These are phyloP conservation scores for Lagopus leucura DNA, from an alignment of 2,113 vertebrate genomes.

Conservation along the genomic window DNA sequence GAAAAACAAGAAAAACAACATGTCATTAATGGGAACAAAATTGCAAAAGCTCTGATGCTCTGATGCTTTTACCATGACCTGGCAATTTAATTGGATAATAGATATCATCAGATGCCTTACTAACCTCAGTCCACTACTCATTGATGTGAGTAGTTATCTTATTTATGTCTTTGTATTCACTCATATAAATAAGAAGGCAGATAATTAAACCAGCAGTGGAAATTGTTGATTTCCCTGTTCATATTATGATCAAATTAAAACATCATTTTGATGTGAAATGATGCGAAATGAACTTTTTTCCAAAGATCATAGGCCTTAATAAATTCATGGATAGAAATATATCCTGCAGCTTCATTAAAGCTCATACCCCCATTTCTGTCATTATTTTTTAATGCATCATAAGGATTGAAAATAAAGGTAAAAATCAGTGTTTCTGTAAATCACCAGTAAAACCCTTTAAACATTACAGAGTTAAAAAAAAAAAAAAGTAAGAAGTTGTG, in stretches of 20 bases:
- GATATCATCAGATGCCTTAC: not conserved
- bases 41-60: not conserved
- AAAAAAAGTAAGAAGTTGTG: constrained; percentile 18
- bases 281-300: constrained; percentile 17
- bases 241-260: constrained; percentile 16
- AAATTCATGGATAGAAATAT: not conserved
- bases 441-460: constrained; percentile 38
- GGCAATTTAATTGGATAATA: not conserved
- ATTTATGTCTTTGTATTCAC: not conserved
- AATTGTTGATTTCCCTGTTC: not conserved
- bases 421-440: constrained; percentile 30
- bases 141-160: not conserved
- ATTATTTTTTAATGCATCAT: constrained; percentile 34
- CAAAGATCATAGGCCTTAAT: not conserved
- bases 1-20: not conserved
- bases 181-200: not conserved
- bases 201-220: not conserved
- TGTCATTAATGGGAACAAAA: not conserved
- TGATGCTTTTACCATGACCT: not conserved
- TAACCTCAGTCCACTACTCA: not conserved
- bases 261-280: not conserved
- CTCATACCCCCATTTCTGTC: not conserved
- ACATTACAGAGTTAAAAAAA: constrained; percentile 17
- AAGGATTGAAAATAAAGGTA: not conserved
- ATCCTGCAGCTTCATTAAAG: constrained; percentile 28